Conservation (phyloP, 1,140 invertebrate species). For the Adoxophyes honmai region DNA sequence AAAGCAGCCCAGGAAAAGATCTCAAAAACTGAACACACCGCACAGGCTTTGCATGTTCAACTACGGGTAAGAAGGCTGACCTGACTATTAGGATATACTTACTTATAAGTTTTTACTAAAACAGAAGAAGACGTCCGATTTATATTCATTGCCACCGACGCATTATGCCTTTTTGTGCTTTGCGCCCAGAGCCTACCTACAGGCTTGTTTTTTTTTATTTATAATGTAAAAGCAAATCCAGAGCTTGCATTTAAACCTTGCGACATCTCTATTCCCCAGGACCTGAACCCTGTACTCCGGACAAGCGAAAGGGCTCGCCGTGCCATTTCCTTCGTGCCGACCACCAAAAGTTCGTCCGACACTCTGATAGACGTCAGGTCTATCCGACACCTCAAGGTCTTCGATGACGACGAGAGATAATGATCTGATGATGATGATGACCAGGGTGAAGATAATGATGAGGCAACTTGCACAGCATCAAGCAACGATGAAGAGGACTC, state of each 20-base stretch:
- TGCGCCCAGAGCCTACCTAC: too few species aligned
- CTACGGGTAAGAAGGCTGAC: constrained; percentile 65
- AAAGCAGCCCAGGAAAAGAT: constrained; percentile 82
- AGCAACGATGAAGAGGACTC: too few species aligned
- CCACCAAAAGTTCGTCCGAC: constrained; percentile 68
- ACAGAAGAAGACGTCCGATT: too few species aligned
- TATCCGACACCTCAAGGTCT: constrained; percentile 54
- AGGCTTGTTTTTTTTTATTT: too few species aligned
- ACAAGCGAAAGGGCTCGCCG: constrained; percentile 61
- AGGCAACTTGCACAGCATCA: too few species aligned
- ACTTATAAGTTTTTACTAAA: too few species aligned
- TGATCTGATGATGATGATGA: constrained; percentile 26
- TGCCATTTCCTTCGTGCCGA: constrained; percentile 65
- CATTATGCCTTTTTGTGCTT: too few species aligned
- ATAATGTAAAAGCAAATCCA: too few species aligned
- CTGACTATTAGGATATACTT: too few species aligned
- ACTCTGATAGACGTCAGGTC: constrained; percentile 64
- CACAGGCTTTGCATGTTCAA: constrained; percentile 81
- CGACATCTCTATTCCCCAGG: constrained; percentile 34
- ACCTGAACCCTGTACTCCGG: constrained; percentile 52
- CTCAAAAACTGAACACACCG: constrained; percentile 80
- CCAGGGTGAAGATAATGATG: too few species aligned
- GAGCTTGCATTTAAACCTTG: too few species aligned
- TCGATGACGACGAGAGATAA: constrained; percentile 54
- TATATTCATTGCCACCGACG: too few species aligned